Evolutionary conservation across 2,113 vertebrate species (phyloP).

Genomic region (Puntigrus tetrazona): DNA sequence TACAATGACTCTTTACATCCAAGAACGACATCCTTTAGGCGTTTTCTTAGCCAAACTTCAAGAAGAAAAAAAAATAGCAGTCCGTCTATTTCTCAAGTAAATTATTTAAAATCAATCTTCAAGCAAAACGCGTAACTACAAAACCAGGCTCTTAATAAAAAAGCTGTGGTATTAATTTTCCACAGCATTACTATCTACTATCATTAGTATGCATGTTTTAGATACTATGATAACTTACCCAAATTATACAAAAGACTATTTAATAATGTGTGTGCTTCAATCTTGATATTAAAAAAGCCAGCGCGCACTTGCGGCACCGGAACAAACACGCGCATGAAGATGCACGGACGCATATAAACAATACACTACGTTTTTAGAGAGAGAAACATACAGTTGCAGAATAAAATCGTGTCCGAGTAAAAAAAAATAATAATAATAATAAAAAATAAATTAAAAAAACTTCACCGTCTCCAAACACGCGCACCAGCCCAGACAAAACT

Average conservation of each 20-base stretch:
- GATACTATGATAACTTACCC: not conserved
- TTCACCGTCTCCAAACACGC: not conserved
- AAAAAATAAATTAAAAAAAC: no score
- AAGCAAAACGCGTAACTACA: not conserved
- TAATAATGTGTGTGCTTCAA: no score
- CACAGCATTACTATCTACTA: no score
- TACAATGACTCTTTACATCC: not conserved
- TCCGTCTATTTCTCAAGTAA: not conserved
- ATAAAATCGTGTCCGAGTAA: no score
- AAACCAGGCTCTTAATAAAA: not conserved
- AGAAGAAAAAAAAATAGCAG: not conserved
- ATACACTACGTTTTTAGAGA: not conserved
- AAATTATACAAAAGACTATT: no score
- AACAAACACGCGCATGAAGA: not conserved
- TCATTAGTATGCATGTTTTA: no score
- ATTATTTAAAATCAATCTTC: not conserved
- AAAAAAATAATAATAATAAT: no score
- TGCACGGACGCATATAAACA: not conserved
- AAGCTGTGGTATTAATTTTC: not conserved
- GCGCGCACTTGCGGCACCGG: not conserved
- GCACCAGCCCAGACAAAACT: not conserved
- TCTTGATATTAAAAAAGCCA: no score
- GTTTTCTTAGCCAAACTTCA: not conserved
- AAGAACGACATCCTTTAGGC: constrained; percentile 16
- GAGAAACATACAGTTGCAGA: no score